These are phyloP conservation scores for Eublepharis macularius DNA, from an alignment of 2,113 vertebrate species.

Conservation along the genomic window DNA sequence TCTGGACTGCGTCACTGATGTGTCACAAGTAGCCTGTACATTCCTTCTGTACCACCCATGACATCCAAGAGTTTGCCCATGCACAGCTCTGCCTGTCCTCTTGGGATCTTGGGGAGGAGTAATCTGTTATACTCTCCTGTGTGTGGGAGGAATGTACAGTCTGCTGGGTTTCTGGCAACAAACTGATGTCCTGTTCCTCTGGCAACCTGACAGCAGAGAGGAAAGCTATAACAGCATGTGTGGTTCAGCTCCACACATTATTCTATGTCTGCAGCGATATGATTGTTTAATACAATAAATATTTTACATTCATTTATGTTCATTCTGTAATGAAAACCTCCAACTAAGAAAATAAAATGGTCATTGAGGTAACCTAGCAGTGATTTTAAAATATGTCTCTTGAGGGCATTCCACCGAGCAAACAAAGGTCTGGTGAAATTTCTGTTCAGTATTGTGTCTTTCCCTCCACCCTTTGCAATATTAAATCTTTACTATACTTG, in stretches of 20 bases:
- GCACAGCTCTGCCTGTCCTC: too few species aligned
- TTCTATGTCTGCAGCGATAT: background rate
- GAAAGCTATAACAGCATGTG: background rate
- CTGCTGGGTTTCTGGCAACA: background rate
- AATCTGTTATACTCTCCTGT: background rate
- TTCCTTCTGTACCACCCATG: background rate
- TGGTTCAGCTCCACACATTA: background rate
- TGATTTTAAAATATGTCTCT: conserved; percentile 28
- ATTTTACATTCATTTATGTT: background rate
- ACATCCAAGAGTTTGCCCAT: background rate
- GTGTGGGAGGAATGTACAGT: background rate
- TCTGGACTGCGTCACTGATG: background rate
- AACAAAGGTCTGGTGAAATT: conserved; percentile 37
- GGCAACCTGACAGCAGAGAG: background rate
- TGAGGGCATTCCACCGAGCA: conserved; percentile 6
- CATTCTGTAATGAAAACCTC: background rate
- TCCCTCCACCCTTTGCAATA: background rate
- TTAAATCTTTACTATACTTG: background rate
- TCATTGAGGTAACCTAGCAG: background rate
- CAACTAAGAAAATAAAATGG: background rate
- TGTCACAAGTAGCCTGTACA: too few species aligned
- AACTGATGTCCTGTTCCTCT: background rate
- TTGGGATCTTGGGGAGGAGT: background rate
- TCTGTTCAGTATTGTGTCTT: conserved; percentile 21
- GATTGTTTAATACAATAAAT: background rate